Percentiles rank a stretch among this genome's conserved stretches.
phyloP scores from a whole-genome alignment of 2,888 invertebrate genomes.

The Stenodera caucasica region DNA sequence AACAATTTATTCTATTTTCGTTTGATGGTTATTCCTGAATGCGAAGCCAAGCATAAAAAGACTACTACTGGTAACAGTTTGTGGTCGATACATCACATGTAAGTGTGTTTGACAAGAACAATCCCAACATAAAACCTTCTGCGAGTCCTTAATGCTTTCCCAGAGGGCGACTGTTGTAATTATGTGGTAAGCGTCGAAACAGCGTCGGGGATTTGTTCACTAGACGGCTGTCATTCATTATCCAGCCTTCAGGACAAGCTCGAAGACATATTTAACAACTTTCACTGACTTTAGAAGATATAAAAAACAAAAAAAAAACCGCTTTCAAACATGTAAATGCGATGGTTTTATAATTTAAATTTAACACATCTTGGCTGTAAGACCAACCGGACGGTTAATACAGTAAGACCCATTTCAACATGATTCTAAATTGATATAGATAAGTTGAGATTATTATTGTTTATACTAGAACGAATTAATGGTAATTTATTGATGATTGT shows the following conservation, averaged over 20 bases:
- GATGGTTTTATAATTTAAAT: too few species aligned
- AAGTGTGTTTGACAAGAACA: conserved; percentile 49
- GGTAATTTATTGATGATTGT: too few species aligned
- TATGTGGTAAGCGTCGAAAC: conserved; percentile 49
- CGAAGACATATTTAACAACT: conserved; percentile 14
- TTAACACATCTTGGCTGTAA: background rate
- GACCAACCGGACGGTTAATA: too few species aligned
- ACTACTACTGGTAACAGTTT: conserved; percentile 41
- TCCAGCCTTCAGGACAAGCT: conserved; percentile 22
- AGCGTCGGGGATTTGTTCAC: conserved; percentile 45
- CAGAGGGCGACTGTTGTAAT: conserved; percentile 46
- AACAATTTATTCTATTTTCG: conserved; percentile 15
- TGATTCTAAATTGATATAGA: too few species aligned
- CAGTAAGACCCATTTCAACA: too few species aligned
- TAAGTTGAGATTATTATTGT: too few species aligned
- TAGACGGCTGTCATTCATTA: conserved; percentile 46
- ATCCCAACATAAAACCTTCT: conserved; percentile 46
- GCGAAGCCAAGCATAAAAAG: conserved; percentile 26
- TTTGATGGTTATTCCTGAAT: conserved; percentile 18
- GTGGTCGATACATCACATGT: conserved; percentile 46
- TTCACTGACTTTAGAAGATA: background rate
- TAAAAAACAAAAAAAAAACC: background rate
- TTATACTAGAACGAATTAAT: too few species aligned
- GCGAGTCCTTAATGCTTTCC: conserved; percentile 43
- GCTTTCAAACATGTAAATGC: too few species aligned